These are phyloP conservation scores for Penaeus japonicus DNA, from an alignment of 1,140 invertebrate genomes.

Conservation along the genomic window DNA sequence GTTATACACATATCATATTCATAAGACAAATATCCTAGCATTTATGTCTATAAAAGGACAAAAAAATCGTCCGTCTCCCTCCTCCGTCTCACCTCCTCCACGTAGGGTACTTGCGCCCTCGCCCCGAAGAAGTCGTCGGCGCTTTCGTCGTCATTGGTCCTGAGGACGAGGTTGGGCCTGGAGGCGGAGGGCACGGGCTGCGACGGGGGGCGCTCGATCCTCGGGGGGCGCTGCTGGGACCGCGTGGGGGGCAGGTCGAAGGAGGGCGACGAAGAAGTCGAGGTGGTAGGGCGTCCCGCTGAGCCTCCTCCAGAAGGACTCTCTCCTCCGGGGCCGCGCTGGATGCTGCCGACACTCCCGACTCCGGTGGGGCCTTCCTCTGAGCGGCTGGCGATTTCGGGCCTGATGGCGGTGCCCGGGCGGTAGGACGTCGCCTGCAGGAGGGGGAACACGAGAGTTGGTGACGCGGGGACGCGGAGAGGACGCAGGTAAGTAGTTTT, in stretches of 20 bases:
- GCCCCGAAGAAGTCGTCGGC: background rate
- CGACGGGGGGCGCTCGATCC: slow-evolving; percentile 7
- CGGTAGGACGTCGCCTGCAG: slow-evolving; percentile 47
- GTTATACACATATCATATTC: background rate
- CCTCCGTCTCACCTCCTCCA: slow-evolving; percentile 11
- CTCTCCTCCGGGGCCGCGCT: slow-evolving; percentile 46
- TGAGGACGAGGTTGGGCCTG: slow-evolving; percentile 26
- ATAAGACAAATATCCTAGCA: background rate
- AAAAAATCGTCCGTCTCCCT: background rate
- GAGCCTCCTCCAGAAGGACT: background rate
- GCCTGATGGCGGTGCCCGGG: slow-evolving; percentile 58
- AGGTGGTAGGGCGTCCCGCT: background rate
- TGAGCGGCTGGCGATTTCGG: background rate
- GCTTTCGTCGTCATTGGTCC: background rate
- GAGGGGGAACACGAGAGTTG: background rate
- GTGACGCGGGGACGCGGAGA: background rate
- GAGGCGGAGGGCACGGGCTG: slow-evolving; percentile 25
- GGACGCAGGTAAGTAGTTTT: too few species aligned
- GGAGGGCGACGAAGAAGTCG: slow-evolving; percentile 59
- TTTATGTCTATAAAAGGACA: too few species aligned
- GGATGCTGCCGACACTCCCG: slow-evolving; percentile 33
- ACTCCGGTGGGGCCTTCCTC: background rate
- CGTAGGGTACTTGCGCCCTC: slow-evolving; percentile 22
- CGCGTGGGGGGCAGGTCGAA: slow-evolving; percentile 54
- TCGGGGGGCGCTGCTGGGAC: slow-evolving; percentile 26